Evolutionary conservation across 2,888 invertebrate genomes (phyloP).

Genomic region (Subacronicta megacephala): DNA sequence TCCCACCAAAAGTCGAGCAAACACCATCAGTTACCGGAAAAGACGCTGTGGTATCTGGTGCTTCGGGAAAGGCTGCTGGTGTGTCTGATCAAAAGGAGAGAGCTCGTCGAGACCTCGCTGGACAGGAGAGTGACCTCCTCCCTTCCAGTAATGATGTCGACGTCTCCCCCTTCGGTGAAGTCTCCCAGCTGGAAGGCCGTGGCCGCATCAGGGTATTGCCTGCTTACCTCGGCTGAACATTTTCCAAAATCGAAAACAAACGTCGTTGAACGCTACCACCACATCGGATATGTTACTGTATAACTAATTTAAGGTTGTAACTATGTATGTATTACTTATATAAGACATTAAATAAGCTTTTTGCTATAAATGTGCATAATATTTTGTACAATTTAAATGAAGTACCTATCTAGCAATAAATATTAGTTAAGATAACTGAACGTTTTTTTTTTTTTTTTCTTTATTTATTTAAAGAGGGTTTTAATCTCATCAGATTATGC

Average conservation of each 20-base stretch:
- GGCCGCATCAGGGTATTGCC: constrained; percentile 82
- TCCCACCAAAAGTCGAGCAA: constrained; percentile 78
- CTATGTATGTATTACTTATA: constrained; percentile 17
- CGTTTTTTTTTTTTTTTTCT: neutral
- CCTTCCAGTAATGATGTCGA: constrained; percentile 76
- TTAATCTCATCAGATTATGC: neutral
- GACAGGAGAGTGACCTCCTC: constrained; percentile 79
- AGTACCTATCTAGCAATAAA: constrained; percentile 43
- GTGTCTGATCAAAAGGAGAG: constrained; percentile 70
- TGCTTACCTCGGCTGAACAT: constrained; percentile 79
- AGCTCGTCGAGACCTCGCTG: constrained; percentile 73
- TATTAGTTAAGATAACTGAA: constrained; percentile 22
- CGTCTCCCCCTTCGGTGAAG: constrained; percentile 77
- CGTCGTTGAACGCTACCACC: constrained; percentile 4
- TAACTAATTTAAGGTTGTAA: constrained; percentile 34
- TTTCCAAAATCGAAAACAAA: neutral
- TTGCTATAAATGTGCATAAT: constrained; percentile 34
- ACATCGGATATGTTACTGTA: constrained; percentile 22
- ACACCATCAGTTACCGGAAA: constrained; percentile 85
- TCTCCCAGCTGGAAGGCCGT: constrained; percentile 73
- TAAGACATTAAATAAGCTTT: constrained; percentile 31
- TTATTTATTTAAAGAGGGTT: neutral
- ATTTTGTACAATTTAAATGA: constrained; percentile 36
- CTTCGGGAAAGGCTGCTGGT: constrained; percentile 80
- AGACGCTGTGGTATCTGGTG: constrained; percentile 82